These are phyloP conservation scores for Salarias fasciatus DNA, from an alignment of 2,797 vertebrate species.

Conservation along the genomic window DNA sequence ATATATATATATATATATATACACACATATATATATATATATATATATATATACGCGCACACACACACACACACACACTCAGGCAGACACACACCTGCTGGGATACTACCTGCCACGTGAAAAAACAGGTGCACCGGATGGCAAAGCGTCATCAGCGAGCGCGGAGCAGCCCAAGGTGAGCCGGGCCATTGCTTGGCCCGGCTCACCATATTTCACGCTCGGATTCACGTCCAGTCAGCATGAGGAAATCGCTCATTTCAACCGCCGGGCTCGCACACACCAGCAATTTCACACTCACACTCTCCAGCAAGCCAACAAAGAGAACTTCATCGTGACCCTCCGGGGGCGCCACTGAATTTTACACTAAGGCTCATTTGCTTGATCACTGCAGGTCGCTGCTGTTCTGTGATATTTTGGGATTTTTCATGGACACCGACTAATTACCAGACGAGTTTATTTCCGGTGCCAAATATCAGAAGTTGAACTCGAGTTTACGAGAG, in stretches of 20 bases:
- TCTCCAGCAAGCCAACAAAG: constrained; percentile 22
- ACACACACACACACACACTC: too few relatives aligned
- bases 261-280: constrained; percentile 41
- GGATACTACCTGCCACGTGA: not conserved
- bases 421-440: too few relatives aligned
- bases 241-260: constrained; percentile 64
- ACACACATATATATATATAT: too few relatives aligned
- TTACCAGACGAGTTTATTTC: too few relatives aligned
- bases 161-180: constrained; percentile 42
- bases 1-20: too few relatives aligned
- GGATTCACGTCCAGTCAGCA: constrained; percentile 67
- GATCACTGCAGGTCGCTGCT: not conserved
- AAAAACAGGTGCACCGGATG: constrained; percentile 15
- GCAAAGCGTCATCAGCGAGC: constrained; percentile 6
- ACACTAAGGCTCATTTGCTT: constrained; percentile 15
- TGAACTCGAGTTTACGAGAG: too few relatives aligned
- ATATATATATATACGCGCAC: too few relatives aligned
- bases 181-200: constrained; percentile 44
- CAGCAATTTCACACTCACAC: constrained; percentile 21
- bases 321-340: constrained; percentile 16
- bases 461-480: too few relatives aligned
- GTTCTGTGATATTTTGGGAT: constrained; percentile 10
- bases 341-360: constrained; percentile 9
- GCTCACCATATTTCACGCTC: constrained; percentile 73
- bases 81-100: too few relatives aligned